Evolutionary conservation across 2,888 invertebrate species (phyloP), one percentile per base, ranked within the genome.

Genomic region (Protophormia terraenovae): DNA sequence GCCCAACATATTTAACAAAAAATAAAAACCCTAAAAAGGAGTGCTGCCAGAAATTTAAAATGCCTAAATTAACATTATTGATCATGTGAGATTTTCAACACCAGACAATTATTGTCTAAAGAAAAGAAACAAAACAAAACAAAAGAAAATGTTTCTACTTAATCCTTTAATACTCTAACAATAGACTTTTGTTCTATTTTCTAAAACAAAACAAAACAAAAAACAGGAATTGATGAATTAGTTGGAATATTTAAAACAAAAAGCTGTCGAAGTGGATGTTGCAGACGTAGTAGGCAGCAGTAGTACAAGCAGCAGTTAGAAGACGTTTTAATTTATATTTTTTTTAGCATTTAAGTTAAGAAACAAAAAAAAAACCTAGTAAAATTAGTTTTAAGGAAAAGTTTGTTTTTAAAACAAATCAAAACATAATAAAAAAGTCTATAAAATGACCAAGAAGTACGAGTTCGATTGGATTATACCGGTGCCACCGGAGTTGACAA

Each of bases 401-500:
- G 60, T 69, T 76, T 53, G 62, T 62, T 67, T 58, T 62, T 4
- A 55, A 55, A 41, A 35, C 35, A 82, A 76, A 53, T 24, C 60
- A 35, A 71, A 47, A 45, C n/a, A n/a, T n/a, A n/a, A 16, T 19
- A 7, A 16, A 19, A 10, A n/a, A n/a, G n/a, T n/a, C n/a, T n/a
- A n/a, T 53, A 91, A 90, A 88, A 98, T 98, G 98, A 99, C 99
- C 91, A 99, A 99, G 94, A 97, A 97, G 93, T 99, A 98, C 94
- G 99, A 99, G 93, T 99, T 99, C 94, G 97, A 98, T 94, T 99
- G 99, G 99, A 97, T 97, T 93, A 96, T 98, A 90, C 96, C 97
- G 84, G 97, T 99, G 88, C 99, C 99, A 62, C 96, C 97, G 90
- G 95, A 96, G 58, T 86, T 93, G 41, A 94, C 96, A 71, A 94